A percentile compares a stretch with the other conserved stretches of the same genome.
These are phyloP conservation scores for Pseudopodoces humilis DNA, from an alignment of 2,113 vertebrate species.

Conservation along the genomic window DNA sequence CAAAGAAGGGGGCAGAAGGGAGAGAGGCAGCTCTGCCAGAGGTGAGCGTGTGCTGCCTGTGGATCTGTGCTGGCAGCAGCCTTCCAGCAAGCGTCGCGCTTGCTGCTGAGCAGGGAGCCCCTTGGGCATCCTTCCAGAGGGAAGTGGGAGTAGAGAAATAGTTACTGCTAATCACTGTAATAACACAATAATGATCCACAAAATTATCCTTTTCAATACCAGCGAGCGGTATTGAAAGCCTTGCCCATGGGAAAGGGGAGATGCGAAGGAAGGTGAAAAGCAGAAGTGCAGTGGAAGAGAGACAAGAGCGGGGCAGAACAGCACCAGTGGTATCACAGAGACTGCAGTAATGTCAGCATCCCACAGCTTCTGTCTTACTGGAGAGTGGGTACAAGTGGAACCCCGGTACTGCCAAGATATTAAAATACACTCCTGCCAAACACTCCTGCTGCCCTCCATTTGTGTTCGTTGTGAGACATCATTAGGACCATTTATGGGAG, in stretches of 20 bases:
- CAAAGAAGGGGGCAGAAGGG: background rate
- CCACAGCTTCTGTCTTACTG: background rate
- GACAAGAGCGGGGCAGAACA: rapidly evolving
- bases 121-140: background rate
- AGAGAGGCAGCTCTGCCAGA: background rate
- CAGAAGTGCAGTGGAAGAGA: background rate
- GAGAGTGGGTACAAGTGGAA: background rate
- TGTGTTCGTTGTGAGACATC: background rate
- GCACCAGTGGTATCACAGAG: background rate
- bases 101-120: background rate
- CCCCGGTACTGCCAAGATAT: background rate
- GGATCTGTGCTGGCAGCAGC: background rate
- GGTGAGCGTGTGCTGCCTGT: rapidly evolving
- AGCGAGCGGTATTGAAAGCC: background rate
- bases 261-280: background rate
- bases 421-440: background rate
- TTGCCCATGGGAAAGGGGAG: background rate
- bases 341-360: background rate
- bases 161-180: constrained; percentile 25
- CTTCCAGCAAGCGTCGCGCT: background rate
- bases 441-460: background rate
- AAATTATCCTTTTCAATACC: constrained; percentile 21
- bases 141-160: background rate
- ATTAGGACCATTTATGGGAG: background rate
- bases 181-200: constrained; percentile 24